These are phyloP conservation scores for Tetragonisca angustula DNA, from an alignment of 2,888 invertebrate species.

Conservation along the genomic window DNA sequence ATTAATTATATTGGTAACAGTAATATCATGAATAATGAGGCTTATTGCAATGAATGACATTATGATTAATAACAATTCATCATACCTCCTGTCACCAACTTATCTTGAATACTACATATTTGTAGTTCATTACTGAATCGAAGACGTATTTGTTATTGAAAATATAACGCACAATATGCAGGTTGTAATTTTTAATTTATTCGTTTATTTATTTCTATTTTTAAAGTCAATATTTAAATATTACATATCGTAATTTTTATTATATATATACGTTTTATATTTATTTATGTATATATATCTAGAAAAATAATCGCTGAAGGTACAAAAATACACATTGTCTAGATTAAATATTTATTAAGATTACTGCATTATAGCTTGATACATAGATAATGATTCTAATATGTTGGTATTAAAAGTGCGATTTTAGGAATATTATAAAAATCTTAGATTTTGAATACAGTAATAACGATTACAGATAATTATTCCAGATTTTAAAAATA, in stretches of 20 bases:
- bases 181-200: constrained; percentile 37
- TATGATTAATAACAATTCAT: constrained; percentile 50
- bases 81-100: constrained; percentile 24
- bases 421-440: constrained; percentile 38
- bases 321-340: constrained; percentile 39
- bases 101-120: constrained; percentile 54
- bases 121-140: constrained; percentile 43
- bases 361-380: constrained; percentile 29
- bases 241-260: constrained; percentile 36
- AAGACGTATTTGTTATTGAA: constrained; percentile 34
- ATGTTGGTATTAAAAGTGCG: constrained; percentile 42
- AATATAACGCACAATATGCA: constrained; percentile 66
- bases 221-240: constrained; percentile 6
- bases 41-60: constrained; percentile 47
- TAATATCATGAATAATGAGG: constrained; percentile 35
- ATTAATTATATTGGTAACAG: constrained; percentile 28
- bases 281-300: neutral
- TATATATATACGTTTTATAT: no score
- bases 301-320: constrained; percentile 16
- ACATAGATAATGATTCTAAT: constrained; percentile 31
- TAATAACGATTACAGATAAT: constrained; percentile 22
- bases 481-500: neutral
- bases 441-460: constrained; percentile 41
- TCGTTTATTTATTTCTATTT: constrained; percentile 28
- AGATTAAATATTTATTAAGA: constrained; percentile 43